Conservation (phyloP, 2,797 vertebrate species). For the Gymnoscopelus microlampas region DNA sequence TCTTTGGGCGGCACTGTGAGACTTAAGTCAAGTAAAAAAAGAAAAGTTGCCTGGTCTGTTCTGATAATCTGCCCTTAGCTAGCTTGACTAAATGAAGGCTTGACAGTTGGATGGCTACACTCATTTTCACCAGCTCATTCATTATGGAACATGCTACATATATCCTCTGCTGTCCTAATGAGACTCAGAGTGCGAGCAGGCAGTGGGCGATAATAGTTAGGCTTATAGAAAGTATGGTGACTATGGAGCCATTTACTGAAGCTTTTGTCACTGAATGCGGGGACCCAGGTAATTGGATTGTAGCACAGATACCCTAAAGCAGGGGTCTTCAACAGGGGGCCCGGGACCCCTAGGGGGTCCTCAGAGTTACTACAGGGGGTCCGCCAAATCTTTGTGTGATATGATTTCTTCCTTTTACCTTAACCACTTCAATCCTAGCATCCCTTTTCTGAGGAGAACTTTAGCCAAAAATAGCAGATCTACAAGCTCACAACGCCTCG, state of each 20-base stretch:
- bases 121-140: background rate
- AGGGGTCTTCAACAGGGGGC: no score
- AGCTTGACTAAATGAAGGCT: background rate
- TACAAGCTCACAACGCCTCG: no score
- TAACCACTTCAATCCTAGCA: no score
- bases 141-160: background rate
- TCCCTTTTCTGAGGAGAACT: no score
- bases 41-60: background rate
- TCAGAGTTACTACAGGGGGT: no score
- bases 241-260: conserved; percentile 23
- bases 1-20: background rate
- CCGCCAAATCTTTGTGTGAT: no score
- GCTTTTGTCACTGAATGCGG: conserved; percentile 12
- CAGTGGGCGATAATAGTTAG: background rate
- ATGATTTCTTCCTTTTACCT: no score
- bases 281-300: background rate
- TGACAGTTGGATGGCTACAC: background rate
- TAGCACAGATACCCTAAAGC: no score
- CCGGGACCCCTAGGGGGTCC: no score
- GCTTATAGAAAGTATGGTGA: background rate
- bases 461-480: no score
- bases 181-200: background rate
- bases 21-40: background rate
- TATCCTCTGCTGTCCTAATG: background rate
- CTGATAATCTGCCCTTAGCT: background rate